Percentiles rank a stretch among this genome's conserved stretches.
These are phyloP conservation scores for Caenorhabditis japonica DNA, from an alignment of 2,888 invertebrate species.

Conservation along the genomic window DNA sequence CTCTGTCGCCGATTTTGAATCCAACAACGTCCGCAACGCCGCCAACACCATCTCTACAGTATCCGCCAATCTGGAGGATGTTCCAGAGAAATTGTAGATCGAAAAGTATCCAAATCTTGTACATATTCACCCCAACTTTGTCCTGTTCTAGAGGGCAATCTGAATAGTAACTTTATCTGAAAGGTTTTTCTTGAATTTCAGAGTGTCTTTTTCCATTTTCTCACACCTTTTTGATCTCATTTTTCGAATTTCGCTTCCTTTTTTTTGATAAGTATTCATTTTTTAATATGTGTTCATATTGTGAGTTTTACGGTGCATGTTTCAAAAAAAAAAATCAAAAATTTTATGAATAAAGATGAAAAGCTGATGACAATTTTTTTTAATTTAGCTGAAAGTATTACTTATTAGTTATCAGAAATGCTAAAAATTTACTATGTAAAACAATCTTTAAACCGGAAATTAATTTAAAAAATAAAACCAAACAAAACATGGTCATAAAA, in stretches of 20 bases:
- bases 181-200: conserved; percentile 31
- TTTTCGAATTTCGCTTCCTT: conserved; percentile 9
- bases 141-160: conserved; percentile 27
- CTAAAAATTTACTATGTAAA: too few species aligned
- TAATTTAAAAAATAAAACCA: too few species aligned
- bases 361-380: too few species aligned
- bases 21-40: conserved; percentile 21
- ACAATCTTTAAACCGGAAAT: too few species aligned
- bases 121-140: conserved; percentile 23
- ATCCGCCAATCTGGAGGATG: conserved; percentile 23
- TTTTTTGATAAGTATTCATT: not conserved
- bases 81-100: conserved; percentile 40
- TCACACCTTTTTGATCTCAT: conserved; percentile 26
- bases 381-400: too few species aligned
- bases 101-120: not conserved
- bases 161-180: conserved; percentile 37
- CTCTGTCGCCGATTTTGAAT: conserved; percentile 48
- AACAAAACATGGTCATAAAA: too few species aligned
- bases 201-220: not conserved
- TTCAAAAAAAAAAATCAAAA: too few species aligned
- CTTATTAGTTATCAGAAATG: too few species aligned
- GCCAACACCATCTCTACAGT: conserved; percentile 24
- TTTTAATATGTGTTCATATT: too few species aligned
- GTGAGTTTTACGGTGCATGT: too few species aligned
- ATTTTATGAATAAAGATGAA: too few species aligned